Evolutionary conservation across 2,797 vertebrate species (phyloP), one percentile per base, ranked within the genome.

Genomic region (Schizopygopsis pylzovi): DNA sequence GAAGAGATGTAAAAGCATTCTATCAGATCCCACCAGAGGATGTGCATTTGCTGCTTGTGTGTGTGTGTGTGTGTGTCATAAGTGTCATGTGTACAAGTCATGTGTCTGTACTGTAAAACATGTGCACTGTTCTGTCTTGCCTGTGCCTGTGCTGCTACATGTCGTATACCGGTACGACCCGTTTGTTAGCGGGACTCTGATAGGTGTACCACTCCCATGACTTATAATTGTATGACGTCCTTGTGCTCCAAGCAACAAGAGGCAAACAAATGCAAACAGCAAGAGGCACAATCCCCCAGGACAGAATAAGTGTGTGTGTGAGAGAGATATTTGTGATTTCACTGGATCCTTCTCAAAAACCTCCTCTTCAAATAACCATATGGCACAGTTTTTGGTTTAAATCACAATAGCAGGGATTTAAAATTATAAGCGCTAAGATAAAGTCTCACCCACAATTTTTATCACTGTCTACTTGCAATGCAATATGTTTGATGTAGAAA

Each of bases 171-270:
- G n/a, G n/a, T n/a, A n/a, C n/a, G n/a, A n/a, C n/a, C n/a, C n/a
- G n/a, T n/a, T n/a, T n/a, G n/a, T n/a, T n/a, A n/a, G n/a, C n/a
- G n/a, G 25, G 9, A 76, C 33, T 81, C 54, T 81, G 73, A 77
- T 61, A 61, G 70, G 70, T 73, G 28, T 59, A 65, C 43, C 76
- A 75, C 71, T 85, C 47, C 67, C 84, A 82, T 85, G 72, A 86
- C 87, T 65, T 85, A 87, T 86, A 87, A 87, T 82, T 88, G 83
- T 85, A 82, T 88, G 68, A 89, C 86, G 82, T 85, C 81, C 84
- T 88, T 10, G 39, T 84, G 87, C 87, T 88, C 63, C 13, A 81
- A 86, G 83, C 85, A 85, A 83, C 88, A 87, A 84, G 86, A 85
- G 81, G 81, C 76, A 89, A 89, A 89, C 76, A 76, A 89, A 82